Evolutionary conservation across 2,888 invertebrate genomes (phyloP), one percentile per base, ranked within the genome.

Genomic region (Drosophila pegasa): DNA sequence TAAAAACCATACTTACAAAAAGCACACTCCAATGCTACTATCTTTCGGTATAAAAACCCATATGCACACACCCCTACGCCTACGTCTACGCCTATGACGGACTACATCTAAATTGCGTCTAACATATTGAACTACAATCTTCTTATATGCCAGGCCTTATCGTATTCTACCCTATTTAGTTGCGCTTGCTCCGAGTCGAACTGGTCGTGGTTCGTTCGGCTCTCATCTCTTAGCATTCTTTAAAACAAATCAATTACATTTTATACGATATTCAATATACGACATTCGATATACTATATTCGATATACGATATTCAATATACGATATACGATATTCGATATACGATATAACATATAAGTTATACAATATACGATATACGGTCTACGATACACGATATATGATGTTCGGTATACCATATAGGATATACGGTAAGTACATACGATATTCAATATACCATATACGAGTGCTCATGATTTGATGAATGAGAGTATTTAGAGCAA

Each of bases 101-200:
- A 51, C 74, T 75, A 75, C 69, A 50, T 37, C 73, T 66, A 72
- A 75, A 76, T 79, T 85, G 79, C 55, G 56, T 68, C 62, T 83
- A 83, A 78, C 73, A 80, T 80, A 18, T 83, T 83, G 80, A 78
- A 75, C 86, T 82, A 86, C 75, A 60, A 61, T 71, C 31, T 68
- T 45, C 58, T 50, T 50, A 51, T 75, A 52, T 67, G 70, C 67
- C 45, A 58, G 65, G 18, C 54, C 55, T 59, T 38, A 29, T 48
- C 61, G 56, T 54, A 43, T 50, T 52, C 51, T 54, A 61, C 57
- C 50, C 55, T 61, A 60, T 37, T 25, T 47, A 38, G 66, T 67
- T 67, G 57, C 57, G 20, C 14, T 43, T 29, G 35, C 31, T 48
- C 12, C 1, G 51, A 55, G 48, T 45, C 47, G 55, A 45, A 45